Conservation (phyloP, 2,113 vertebrate species). For the Herpetotheres cachinnans region DNA sequence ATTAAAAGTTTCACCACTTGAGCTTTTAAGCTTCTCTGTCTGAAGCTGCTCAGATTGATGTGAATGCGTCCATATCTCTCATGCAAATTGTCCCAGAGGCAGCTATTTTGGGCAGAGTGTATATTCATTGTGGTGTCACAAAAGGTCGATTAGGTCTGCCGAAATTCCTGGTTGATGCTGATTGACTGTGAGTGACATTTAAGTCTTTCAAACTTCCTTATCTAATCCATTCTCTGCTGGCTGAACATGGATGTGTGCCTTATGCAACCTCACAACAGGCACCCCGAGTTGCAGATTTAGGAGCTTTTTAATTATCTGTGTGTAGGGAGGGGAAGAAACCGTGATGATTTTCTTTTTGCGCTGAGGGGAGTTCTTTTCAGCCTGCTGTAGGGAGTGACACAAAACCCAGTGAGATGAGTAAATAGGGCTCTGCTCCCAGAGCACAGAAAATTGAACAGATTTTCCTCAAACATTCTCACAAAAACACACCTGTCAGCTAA, state of each 20-base stretch:
- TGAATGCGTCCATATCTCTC: slow-evolving; percentile 35
- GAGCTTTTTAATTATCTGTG: slow-evolving; percentile 23
- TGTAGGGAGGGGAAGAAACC: neutral
- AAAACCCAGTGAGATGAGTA: neutral
- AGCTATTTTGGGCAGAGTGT: slow-evolving; percentile 49
- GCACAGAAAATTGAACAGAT: neutral
- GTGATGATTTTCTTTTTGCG: neutral
- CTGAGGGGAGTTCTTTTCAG: neutral
- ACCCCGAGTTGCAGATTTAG: neutral
- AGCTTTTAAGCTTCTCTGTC: slow-evolving; percentile 60
- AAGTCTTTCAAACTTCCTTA: slow-evolving; percentile 50
- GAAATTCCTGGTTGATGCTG: slow-evolving; percentile 47
- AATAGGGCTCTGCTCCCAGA: neutral
- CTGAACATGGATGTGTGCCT: neutral
- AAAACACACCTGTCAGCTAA: neutral
- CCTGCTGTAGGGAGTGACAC: neutral
- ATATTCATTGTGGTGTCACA: slow-evolving; percentile 50
- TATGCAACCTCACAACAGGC: neutral
- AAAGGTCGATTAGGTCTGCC: slow-evolving; percentile 44
- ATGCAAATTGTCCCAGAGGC: slow-evolving; percentile 58
- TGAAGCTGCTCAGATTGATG: slow-evolving; percentile 51
- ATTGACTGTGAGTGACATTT: slow-evolving; percentile 44
- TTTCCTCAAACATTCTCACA: neutral
- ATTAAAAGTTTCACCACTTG: slow-evolving; percentile 58
- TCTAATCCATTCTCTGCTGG: neutral